Percentiles rank a stretch among this genome's conserved stretches.
These are phyloP conservation scores for Garra rufa DNA, from an alignment of 2,113 vertebrate genomes.

Conservation along the genomic window DNA sequence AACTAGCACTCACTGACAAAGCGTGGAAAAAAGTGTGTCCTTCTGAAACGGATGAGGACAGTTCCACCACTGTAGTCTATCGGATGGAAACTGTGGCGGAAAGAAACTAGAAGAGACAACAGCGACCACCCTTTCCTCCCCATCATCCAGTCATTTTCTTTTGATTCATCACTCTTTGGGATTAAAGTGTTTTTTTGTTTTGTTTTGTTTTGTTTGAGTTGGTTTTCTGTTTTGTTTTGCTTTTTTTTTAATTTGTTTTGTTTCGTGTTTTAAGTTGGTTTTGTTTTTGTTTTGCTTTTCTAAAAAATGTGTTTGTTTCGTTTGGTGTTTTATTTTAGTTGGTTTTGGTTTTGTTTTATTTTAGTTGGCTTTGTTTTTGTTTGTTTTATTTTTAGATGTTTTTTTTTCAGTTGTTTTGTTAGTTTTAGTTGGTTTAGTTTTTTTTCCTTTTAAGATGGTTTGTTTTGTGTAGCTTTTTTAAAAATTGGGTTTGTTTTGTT, in stretches of 20 bases:
- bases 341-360: background rate
- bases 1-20: slow-evolving; percentile 95
- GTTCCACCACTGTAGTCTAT: slow-evolving; percentile 95
- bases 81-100: slow-evolving; percentile 90
- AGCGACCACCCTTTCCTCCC: background rate
- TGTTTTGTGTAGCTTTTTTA: background rate
- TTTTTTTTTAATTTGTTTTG: no score
- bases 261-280: background rate
- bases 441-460: no score
- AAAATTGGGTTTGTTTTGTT: background rate
- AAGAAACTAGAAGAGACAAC: slow-evolving; percentile 62
- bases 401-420: background rate
- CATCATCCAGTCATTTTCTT: background rate
- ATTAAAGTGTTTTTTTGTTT: background rate
- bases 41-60: slow-evolving; percentile 89
- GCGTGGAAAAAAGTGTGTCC: slow-evolving; percentile 95
- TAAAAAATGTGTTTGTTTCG: no score
- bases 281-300: background rate
- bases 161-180: background rate
- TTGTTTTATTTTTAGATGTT: no score
- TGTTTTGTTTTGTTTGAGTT: background rate
- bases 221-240: no score
- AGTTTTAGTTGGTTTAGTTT: background rate
- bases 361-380: no score
- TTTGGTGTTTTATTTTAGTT: no score